phyloP scores from a whole-genome alignment of 2,888 invertebrate species.

The Andrena flavipes region DNA sequence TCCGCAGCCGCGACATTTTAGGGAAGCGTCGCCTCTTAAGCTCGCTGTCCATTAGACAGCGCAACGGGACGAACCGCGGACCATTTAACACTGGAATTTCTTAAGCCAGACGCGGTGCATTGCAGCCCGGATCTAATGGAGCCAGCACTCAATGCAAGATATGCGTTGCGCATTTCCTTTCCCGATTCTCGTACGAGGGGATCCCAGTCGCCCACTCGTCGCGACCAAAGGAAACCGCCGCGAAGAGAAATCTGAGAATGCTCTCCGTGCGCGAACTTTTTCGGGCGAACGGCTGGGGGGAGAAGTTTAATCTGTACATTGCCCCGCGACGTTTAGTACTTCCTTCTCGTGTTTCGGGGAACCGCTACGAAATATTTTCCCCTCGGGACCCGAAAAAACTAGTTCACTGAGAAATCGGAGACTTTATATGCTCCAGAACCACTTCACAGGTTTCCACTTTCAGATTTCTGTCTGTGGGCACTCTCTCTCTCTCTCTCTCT shows the following conservation, averaged over 20 bases:
- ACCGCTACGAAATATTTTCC: conserved; percentile 20
- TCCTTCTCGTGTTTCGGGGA: conserved; percentile 3
- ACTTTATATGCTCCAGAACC: not conserved
- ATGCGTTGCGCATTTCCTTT: not conserved
- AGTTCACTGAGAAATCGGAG: conserved; percentile 27
- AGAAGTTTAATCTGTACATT: conserved; percentile 26
- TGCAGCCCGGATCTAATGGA: conserved; percentile 40
- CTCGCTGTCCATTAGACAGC: conserved; percentile 65
- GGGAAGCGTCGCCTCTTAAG: conserved; percentile 66
- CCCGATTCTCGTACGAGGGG: conserved; percentile 22
- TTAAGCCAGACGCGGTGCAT: conserved; percentile 29
- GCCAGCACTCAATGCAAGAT: conserved; percentile 13
- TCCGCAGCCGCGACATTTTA: conserved; percentile 62
- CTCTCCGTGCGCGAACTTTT: conserved; percentile 25
- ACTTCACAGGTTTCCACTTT: not conserved
- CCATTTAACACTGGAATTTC: conserved; percentile 58
- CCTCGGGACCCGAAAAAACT: conserved; percentile 22
- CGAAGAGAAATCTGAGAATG: conserved; percentile 44
- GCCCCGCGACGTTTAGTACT: conserved; percentile 32
- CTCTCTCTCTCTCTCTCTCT: not conserved
- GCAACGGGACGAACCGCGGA: conserved; percentile 51
- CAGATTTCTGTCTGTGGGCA: not conserved
- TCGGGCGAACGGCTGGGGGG: not conserved
- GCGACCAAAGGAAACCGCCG: conserved; percentile 21
- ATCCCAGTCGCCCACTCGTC: not conserved